Percentiles rank a stretch among this genome's conserved stretches.
Conservation (phyloP, 2,797 vertebrate species). For the Chrysocyon brachyurus region DNA sequence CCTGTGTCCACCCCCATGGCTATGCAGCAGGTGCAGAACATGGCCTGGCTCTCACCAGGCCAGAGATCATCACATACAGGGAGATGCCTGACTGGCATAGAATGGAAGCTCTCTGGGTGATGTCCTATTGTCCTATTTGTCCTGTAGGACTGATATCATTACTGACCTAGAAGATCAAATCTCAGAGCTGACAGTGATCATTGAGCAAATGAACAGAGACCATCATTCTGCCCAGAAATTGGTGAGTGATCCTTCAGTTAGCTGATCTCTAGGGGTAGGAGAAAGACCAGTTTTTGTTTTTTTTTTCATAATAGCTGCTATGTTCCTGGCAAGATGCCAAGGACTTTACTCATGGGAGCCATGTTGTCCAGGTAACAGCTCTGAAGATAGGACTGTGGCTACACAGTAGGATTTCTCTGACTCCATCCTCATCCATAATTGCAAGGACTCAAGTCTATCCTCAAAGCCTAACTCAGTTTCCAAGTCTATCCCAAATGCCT, state of each 20-base stretch:
- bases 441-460: background rate
- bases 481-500: background rate
- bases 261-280: background rate
- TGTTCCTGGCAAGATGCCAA: background rate
- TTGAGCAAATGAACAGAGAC: constrained; percentile 87
- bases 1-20: background rate
- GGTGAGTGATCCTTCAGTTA: constrained; percentile 75
- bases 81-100: too few species aligned
- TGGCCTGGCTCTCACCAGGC: background rate
- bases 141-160: constrained; percentile 81
- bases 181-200: constrained; percentile 82
- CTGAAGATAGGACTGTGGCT: background rate
- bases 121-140: background rate
- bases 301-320: background rate
- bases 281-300: background rate
- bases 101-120: background rate
- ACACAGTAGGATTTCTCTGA: background rate
- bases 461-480: background rate
- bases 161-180: constrained; percentile 87
- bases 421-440: background rate
- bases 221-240: constrained; percentile 79
- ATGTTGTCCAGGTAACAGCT: background rate
- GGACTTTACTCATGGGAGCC: background rate
- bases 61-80: background rate
- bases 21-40: background rate